phyloP scores from a whole-genome alignment of 1,140 invertebrate species.

The Tetraneura akinire region DNA sequence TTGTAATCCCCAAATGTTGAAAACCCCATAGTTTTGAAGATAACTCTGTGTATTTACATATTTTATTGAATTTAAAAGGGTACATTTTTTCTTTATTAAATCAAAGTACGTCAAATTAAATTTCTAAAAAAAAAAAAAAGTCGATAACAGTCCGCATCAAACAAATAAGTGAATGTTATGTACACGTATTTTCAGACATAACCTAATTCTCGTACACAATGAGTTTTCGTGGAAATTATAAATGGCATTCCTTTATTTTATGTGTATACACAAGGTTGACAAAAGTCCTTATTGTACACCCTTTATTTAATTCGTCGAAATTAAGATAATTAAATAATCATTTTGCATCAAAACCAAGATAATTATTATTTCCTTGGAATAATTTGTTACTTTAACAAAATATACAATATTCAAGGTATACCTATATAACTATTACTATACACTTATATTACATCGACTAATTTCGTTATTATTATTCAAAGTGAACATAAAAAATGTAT shows the following conservation, averaged over 20 bases:
- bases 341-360: not conserved
- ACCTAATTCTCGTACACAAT: not conserved
- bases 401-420: no score
- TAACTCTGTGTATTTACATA: not conserved
- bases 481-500: no score
- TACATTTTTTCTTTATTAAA: conserved; percentile 9
- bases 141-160: conserved; percentile 15
- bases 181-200: not conserved
- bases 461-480: no score
- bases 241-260: not conserved
- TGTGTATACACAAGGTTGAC: not conserved
- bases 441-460: no score
- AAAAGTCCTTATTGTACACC: not conserved
- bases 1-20: not conserved
- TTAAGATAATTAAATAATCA: not conserved
- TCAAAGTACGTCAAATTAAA: not conserved
- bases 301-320: not conserved
- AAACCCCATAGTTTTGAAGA: not conserved
- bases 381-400: not conserved
- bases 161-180: not conserved
- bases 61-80: conserved; percentile 25
- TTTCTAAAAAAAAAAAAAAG: conserved; percentile 6
- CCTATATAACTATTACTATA: no score
- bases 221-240: not conserved
- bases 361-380: not conserved